Conservation (phyloP, 2,113 vertebrate species). For the Vidua chalybeata region DNA sequence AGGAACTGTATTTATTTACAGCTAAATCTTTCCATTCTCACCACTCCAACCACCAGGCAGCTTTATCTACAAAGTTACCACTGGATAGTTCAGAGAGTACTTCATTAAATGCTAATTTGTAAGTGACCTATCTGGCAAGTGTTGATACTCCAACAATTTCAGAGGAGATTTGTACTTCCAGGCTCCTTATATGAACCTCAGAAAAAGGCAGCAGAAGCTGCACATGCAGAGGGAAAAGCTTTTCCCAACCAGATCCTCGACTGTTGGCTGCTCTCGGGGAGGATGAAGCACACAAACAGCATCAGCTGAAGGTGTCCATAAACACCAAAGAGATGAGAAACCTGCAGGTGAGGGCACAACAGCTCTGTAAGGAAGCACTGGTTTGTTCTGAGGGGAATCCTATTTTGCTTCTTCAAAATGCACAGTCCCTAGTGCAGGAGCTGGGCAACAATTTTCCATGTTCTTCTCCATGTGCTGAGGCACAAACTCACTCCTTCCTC, state of each 20-base stretch:
- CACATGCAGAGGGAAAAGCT: not conserved
- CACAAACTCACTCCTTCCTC: not conserved
- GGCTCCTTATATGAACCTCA: not conserved
- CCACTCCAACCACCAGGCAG: not conserved
- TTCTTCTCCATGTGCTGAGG: not conserved
- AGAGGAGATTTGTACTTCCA: not conserved
- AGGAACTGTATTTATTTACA: not conserved
- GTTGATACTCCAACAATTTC: not conserved
- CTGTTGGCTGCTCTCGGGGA: not conserved
- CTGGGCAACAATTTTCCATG: not conserved
- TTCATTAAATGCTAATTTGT: not conserved
- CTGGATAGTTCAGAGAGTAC: not conserved
- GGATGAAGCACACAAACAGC: not conserved
- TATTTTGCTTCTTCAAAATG: not conserved
- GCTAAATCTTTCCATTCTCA: not conserved
- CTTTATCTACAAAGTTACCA: not conserved
- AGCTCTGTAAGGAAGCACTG: not conserved
- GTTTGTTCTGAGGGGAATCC: not conserved
- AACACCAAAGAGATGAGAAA: not conserved
- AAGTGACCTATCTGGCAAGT: not conserved
- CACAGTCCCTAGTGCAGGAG: not conserved
- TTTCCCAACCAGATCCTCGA: rapidly evolving
- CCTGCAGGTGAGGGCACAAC: not conserved
- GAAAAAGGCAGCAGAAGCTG: not conserved
- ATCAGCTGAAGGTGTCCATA: not conserved